A percentile compares a stretch with the other conserved stretches of the same genome.
Evolutionary conservation across 2,797 vertebrate species (phyloP).

Genomic region (Lepus townsendii): DNA sequence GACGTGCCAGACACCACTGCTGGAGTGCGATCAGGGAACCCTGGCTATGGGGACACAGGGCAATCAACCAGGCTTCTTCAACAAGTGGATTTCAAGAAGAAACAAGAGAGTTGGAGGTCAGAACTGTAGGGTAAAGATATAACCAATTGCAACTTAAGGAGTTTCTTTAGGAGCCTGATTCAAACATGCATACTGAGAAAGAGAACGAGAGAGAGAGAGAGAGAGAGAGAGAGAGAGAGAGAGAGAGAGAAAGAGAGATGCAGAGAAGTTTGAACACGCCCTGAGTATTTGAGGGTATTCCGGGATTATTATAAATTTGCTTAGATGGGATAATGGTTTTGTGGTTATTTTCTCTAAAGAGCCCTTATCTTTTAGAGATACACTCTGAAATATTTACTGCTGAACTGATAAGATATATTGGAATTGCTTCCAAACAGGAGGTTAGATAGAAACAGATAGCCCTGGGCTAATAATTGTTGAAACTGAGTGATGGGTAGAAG

Average conservation of each 20-base stretch:
- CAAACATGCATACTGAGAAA: not conserved
- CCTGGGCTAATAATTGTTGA: conserved; percentile 51
- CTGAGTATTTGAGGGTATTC: conserved; percentile 17
- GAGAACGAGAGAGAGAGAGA: not conserved
- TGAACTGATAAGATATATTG: conserved; percentile 37
- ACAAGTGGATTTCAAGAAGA: conserved; percentile 14
- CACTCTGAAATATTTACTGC: conserved; percentile 60
- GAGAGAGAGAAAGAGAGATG: not conserved
- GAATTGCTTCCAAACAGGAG: conserved; percentile 3
- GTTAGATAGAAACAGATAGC: conserved; percentile 31
- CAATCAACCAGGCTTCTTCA: conserved; percentile 7
- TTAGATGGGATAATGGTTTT: conserved; percentile 45
- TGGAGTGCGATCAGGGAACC: not conserved
- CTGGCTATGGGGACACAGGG: not conserved
- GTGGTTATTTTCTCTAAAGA: conserved; percentile 57
- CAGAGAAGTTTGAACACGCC: conserved; percentile 38
- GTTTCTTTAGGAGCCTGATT: not conserved
- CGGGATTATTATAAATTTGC: conserved; percentile 38
- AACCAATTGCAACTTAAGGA: conserved; percentile 22
- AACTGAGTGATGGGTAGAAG: not conserved
- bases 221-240: not conserved
- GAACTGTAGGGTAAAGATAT: conserved; percentile 11
- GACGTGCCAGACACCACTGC: not conserved
- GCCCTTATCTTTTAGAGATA: conserved; percentile 48
- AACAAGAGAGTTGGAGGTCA: not conserved